Evolutionary conservation across 2,113 vertebrate genomes (phyloP).

Genomic region (Turdus rufiventris): DNA sequence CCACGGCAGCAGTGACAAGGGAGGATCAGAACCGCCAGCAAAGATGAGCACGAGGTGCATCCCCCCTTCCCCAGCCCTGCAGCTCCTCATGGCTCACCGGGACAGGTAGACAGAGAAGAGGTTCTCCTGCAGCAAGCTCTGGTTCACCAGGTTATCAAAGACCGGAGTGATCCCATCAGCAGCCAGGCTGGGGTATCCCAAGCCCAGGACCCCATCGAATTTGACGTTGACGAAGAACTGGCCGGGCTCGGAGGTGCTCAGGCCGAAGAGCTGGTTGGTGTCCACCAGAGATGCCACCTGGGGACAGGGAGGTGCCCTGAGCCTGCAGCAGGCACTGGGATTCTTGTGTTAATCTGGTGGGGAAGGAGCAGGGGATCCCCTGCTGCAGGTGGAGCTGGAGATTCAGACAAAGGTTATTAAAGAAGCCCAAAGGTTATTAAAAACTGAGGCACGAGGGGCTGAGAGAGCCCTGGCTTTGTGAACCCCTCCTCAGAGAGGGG

Average conservation of each 20-base stretch:
- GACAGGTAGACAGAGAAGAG: slow-evolving; percentile 69
- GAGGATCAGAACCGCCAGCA: background rate
- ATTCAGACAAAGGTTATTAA: background rate
- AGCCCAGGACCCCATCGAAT: slow-evolving; percentile 72
- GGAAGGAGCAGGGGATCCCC: background rate
- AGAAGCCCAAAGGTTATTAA: background rate
- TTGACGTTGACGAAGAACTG: slow-evolving; percentile 31
- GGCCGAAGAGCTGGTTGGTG: slow-evolving; percentile 55
- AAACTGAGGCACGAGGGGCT: fast-evolving
- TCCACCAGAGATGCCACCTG: slow-evolving; percentile 57
- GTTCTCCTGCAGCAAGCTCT: slow-evolving; percentile 48
- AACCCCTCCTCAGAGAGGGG: background rate
- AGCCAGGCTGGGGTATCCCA: slow-evolving; percentile 64
- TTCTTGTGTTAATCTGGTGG: fast-evolving
- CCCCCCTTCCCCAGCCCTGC: background rate
- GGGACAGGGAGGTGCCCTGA: background rate
- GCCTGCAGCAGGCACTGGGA: background rate
- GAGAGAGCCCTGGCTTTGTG: background rate
- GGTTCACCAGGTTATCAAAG: slow-evolving; percentile 66
- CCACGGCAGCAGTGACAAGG: background rate
- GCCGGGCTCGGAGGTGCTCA: slow-evolving; percentile 56
- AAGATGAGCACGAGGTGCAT: fast-evolving
- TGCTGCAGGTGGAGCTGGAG: background rate
- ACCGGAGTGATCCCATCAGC: slow-evolving; percentile 9
- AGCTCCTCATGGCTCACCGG: background rate